Evolutionary conservation across 2,888 invertebrate species (phyloP).

Genomic region (Gastracanthus pulcherrimus): DNA sequence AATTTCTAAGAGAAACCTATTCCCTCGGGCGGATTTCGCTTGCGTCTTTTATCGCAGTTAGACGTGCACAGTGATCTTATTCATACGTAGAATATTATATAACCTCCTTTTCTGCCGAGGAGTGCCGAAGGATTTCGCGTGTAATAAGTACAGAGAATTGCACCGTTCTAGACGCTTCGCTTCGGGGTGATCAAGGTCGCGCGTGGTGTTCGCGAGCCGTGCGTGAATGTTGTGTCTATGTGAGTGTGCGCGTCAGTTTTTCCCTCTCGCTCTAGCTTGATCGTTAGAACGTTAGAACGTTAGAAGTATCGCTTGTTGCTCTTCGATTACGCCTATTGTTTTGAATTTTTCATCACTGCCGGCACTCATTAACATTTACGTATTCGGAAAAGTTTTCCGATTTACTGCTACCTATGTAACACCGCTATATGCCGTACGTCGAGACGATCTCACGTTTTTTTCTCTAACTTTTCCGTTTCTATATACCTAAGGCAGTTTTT

Average conservation of each 20-base stretch:
- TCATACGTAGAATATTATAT: too few relatives aligned
- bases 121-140: not conserved
- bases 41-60: not conserved
- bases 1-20: conserved; percentile 21
- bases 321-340: not conserved
- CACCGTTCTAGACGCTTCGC: not conserved
- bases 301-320: too few relatives aligned
- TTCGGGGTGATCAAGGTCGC: not conserved
- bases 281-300: not conserved
- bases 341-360: conserved; percentile 27
- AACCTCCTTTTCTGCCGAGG: not conserved
- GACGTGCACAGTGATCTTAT: not conserved
- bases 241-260: conserved; percentile 4
- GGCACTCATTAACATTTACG: not conserved
- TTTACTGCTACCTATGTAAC: not conserved
- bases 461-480: not conserved
- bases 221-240: not conserved
- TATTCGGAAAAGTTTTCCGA: not conserved
- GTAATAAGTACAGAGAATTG: too few relatives aligned
- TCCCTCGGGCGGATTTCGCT: not conserved
- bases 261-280: not conserved
- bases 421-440: too few relatives aligned
- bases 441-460: too few relatives aligned
- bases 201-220: not conserved
- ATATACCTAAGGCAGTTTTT: not conserved